phyloP scores from a whole-genome alignment of 2,888 invertebrate genomes.

The Muschampia plurimacula region DNA sequence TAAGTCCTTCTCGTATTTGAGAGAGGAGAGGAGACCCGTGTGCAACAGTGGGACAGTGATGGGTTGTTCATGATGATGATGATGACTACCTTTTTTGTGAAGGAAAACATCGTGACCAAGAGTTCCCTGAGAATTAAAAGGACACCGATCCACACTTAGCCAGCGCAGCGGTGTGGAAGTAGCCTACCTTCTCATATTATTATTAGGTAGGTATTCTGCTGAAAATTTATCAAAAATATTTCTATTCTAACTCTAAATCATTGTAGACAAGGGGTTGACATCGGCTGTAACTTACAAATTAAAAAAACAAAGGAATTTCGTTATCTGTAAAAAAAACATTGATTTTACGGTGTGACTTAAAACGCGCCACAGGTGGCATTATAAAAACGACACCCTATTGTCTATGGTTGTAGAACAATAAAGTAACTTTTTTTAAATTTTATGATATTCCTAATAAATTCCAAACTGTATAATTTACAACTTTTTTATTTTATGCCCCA shows the following conservation, averaged over 20 bases:
- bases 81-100: too few relatives aligned
- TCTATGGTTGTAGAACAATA: constrained; percentile 58
- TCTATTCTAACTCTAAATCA: constrained; percentile 54
- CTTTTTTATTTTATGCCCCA: background rate
- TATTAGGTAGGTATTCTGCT: too few relatives aligned
- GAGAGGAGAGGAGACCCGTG: too few relatives aligned
- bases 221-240: background rate
- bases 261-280: constrained; percentile 62
- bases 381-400: constrained; percentile 60
- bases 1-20: too few relatives aligned
- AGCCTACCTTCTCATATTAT: too few relatives aligned
- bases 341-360: constrained; percentile 56
- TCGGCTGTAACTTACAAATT: constrained; percentile 50
- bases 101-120: too few relatives aligned
- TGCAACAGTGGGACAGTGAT: too few relatives aligned
- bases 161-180: too few relatives aligned
- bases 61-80: too few relatives aligned
- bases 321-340: constrained; percentile 54
- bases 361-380: constrained; percentile 68
- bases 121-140: too few relatives aligned
- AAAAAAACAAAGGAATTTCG: constrained; percentile 57
- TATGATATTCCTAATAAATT: constrained; percentile 34
- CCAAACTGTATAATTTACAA: background rate
- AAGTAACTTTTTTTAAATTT: constrained; percentile 21
- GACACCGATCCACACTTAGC: too few relatives aligned